A percentile compares a stretch with the other conserved stretches of the same genome.
Evolutionary conservation across 2,888 invertebrate species (phyloP).

Genomic region (Leptinotarsa haldemani): DNA sequence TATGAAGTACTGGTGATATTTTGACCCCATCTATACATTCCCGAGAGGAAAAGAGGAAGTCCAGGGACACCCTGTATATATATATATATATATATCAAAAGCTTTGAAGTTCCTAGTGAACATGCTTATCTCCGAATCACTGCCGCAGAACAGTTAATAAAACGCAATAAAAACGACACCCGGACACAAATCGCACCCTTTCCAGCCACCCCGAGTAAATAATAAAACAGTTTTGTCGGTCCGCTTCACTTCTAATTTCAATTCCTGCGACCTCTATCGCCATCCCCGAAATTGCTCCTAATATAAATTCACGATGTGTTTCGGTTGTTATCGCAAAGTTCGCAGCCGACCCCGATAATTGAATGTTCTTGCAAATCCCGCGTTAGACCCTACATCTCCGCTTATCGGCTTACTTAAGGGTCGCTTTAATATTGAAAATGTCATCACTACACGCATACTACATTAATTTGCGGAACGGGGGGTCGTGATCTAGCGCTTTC

Average conservation of each 20-base stretch:
- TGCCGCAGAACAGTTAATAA: constrained; percentile 27
- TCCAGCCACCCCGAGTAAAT: constrained; percentile 28
- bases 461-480: constrained; percentile 54
- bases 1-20: too few species aligned
- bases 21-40: too few species aligned
- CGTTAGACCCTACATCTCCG: constrained; percentile 51
- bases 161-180: constrained; percentile 35
- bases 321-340: constrained; percentile 59
- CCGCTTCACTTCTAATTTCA: constrained; percentile 39
- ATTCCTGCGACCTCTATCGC: constrained; percentile 24
- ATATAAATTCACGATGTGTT: constrained; percentile 62
- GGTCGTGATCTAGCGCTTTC: constrained; percentile 29
- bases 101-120: too few species aligned
- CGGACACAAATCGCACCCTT: constrained; percentile 30
- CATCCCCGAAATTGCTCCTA: constrained; percentile 42
- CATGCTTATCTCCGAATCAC: constrained; percentile 11
- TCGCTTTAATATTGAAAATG: constrained; percentile 59
- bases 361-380: constrained; percentile 58
- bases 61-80: too few species aligned
- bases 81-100: too few species aligned
- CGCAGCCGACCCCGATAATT: constrained; percentile 58
- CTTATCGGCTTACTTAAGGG: constrained; percentile 60
- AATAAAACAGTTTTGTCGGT: constrained; percentile 40
- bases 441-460: constrained; percentile 58
- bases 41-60: too few species aligned